Evolutionary conservation across 1,140 invertebrate genomes (phyloP), one percentile per base, ranked within the genome.

Genomic region (Lineus longissimus): DNA sequence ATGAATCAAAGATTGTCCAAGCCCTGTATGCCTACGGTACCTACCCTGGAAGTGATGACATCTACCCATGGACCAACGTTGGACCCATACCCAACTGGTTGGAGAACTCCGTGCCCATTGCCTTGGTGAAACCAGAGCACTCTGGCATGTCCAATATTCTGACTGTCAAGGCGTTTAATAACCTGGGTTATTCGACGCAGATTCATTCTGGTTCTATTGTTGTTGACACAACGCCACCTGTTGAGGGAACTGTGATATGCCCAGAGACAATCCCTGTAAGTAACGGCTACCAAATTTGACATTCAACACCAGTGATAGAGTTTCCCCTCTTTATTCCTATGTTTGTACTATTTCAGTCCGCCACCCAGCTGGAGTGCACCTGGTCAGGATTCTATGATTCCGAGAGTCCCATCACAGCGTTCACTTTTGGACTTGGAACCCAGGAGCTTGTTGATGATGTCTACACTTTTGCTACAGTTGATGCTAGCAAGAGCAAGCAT

Each of bases 71-170:
- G 31, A 51, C 55, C 15, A 27, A 51, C 36, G 36, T 69, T n/a
- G 23, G 33, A 7, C 30, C 65, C 6, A 22, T 60, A 7, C n/a
- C 29, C 17, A 61, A 17, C n/a, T 23, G 57, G n/a, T n/a, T n/a
- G 15, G 45, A 58, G 0, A 66, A 58, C 19, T 55, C n/a, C n/a
- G n/a, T n/a, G n/a, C n/a, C n/a, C n/a, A n/a, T n/a, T 27, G 47
- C 17, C 23, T 54, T 41, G 22, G 51, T 70, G 15, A 31, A 7
- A 27, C 64, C 68, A 9, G 55, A 65, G 22, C 23, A 61, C 11
- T 30, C 64, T 33, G 70, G 72, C 15, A 67, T 54, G 29, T 63
- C 72, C 19, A 73, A 72, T 31, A 71, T 73, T 13, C 6, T 73
- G 31, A 67, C 55, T 59, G 36, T 73, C 0, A 58, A 58, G 58